Evolutionary conservation across 2,797 vertebrate genomes (phyloP), one percentile per base, ranked within the genome.

Genomic region (Amazona finschi): DNA sequence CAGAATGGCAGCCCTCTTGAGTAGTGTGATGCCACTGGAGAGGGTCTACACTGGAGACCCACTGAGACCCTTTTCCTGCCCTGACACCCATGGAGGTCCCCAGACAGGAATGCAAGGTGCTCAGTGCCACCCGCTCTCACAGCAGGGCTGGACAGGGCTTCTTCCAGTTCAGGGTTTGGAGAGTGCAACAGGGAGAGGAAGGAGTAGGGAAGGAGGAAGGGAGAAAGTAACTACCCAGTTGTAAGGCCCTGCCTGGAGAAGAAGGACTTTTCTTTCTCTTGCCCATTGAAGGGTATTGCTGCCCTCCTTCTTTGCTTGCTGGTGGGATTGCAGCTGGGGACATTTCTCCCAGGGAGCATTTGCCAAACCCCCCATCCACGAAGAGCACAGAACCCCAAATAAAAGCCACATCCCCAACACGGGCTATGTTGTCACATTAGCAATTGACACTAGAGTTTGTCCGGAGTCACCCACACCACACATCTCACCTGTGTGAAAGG

Each of bases 41-140:
- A 53, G 71, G 60, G 33, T 85, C 83, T 13, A 3, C 6, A n/a
- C 12, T 3, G 0, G 6, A 78, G 85, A 94, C 79, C 62, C 33
- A 17, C 61, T 1, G 2, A 75, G 73, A 75, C 47, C 39, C 55
- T 78, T 80, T 52, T 76, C 60, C 55, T 79, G 49, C 8, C 65
- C 84, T 3, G 2, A 73, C 69, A 87, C n/a, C 1, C 0, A 9
- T 10, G 69, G 16, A 52, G 43, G 39, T 55, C 9, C 80, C 55
- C 39, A 47, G n/a, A 52, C 30, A 39, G 49, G 55, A 89, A 70
- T 0, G 0, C 25, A 20, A 61, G 77, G 22, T n/a, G 47, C 27
- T 85, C 57, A 0, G 0, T 50, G 20, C 22, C 66, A 47, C 47
- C 16, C 0, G 0, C 22, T 75, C 53, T 39, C 6, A 2, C 55